These are phyloP conservation scores for Callyntrura guangdongensis DNA, from an alignment of 2,888 invertebrate genomes.

Conservation along the genomic window DNA sequence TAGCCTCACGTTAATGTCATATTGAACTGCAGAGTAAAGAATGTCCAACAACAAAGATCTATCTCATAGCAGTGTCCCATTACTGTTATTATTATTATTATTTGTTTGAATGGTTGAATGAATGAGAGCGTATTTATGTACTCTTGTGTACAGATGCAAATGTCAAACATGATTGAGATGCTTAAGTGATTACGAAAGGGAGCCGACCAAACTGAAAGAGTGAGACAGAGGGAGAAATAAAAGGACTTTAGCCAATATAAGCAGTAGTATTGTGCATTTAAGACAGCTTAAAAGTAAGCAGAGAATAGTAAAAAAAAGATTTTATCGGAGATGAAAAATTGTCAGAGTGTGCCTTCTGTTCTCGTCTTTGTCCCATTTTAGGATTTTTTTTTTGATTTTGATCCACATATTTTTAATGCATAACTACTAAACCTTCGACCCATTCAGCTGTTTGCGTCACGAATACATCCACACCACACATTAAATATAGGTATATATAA, in stretches of 20 bases:
- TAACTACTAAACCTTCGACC: not conserved
- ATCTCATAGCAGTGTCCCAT: slow-evolving; percentile 68
- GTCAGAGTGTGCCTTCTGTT: slow-evolving; percentile 83
- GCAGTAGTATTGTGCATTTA: slow-evolving; percentile 64
- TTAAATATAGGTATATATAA: too few species aligned
- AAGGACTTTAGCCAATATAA: slow-evolving; percentile 51
- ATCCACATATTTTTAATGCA: slow-evolving; percentile 73
- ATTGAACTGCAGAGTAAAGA: slow-evolving; percentile 53
- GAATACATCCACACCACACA: not conserved
- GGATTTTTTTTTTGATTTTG: slow-evolving; percentile 63
- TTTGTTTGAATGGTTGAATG: slow-evolving; percentile 73
- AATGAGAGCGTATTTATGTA: slow-evolving; percentile 76
- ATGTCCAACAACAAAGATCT: slow-evolving; percentile 51
- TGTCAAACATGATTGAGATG: slow-evolving; percentile 84
- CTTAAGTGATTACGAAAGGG: slow-evolving; percentile 83
- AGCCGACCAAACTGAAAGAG: slow-evolving; percentile 74
- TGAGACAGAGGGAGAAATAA: slow-evolving; percentile 47
- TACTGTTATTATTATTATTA: slow-evolving; percentile 65
- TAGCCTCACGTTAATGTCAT: slow-evolving; percentile 69
- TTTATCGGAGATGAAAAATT: slow-evolving; percentile 84
- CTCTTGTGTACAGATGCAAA: slow-evolving; percentile 82
- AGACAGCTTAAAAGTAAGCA: slow-evolving; percentile 72
- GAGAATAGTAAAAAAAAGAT: slow-evolving; percentile 75
- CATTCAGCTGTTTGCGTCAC: slow-evolving; percentile 27
- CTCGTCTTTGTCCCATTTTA: slow-evolving; percentile 76